phyloP scores from a whole-genome alignment of 2,888 invertebrate species.

The Acleris sparsana region DNA sequence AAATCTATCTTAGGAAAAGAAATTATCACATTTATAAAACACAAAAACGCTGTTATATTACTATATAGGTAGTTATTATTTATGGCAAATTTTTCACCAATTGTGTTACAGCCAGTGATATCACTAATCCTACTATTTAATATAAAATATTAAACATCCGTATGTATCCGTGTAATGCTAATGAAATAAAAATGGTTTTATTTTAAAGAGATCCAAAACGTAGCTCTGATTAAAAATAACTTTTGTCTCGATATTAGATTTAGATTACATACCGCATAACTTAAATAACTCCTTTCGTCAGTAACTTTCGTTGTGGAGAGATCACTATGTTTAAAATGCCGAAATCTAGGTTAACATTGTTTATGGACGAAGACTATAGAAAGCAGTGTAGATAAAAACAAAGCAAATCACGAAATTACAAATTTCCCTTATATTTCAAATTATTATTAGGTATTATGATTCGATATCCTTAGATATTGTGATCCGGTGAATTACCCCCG shows the following conservation, averaged over 20 bases:
- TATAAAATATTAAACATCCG: neutral
- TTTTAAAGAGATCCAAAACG: conserved; percentile 47
- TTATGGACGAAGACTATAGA: no score
- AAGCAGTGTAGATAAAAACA: no score
- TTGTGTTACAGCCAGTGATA: conserved; percentile 25
- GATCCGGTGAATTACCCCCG: conserved; percentile 56
- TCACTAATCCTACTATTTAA: conserved; percentile 10
- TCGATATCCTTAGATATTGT: conserved; percentile 8
- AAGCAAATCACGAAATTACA: neutral
- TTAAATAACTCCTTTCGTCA: no score
- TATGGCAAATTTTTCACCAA: conserved; percentile 25
- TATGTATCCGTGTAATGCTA: conserved; percentile 7
- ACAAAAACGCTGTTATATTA: conserved; percentile 46
- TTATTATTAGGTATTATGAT: neutral
- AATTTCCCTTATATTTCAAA: neutral
- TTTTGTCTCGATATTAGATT: no score
- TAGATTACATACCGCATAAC: no score
- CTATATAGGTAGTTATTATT: conserved; percentile 19
- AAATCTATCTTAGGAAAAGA: conserved; percentile 30
- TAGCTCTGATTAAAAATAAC: neutral
- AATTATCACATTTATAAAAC: conserved; percentile 51
- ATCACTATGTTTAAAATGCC: no score
- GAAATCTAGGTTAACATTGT: no score
- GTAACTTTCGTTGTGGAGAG: no score
- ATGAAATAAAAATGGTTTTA: conserved; percentile 20